Conservation (phyloP, 2,113 vertebrate genomes). For the Dissostichus mawsoni region DNA sequence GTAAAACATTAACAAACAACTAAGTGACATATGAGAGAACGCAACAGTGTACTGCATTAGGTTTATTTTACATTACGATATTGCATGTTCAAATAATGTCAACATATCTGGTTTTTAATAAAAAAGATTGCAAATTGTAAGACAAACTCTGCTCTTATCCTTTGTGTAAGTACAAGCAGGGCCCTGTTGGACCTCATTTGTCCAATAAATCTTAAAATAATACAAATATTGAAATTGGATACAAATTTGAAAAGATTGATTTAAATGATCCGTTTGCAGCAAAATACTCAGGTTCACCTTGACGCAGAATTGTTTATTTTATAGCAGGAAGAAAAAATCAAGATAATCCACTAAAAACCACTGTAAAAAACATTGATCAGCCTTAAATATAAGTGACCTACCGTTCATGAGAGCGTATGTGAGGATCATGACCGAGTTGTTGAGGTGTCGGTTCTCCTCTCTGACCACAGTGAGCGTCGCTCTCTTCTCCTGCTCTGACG, state of each 20-base stretch:
- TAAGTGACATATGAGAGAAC: background rate
- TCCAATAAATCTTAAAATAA: no score
- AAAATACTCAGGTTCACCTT: no score
- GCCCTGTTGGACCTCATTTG: no score
- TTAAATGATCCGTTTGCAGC: no score
- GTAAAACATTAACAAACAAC: background rate
- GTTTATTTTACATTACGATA: no score
- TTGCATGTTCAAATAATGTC: no score
- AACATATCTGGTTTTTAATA: background rate
- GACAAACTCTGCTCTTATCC: background rate
- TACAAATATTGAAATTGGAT: no score
- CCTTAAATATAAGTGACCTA: conserved; percentile 66
- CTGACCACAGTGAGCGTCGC: conserved; percentile 93
- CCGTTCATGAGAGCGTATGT: conserved; percentile 99
- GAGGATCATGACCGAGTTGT: conserved; percentile 99
- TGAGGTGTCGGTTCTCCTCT: conserved; percentile 95
- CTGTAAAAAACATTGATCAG: background rate
- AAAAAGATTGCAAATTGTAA: background rate
- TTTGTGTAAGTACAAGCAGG: background rate
- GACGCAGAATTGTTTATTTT: background rate
- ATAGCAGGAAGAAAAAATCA: background rate
- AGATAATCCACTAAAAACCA: background rate
- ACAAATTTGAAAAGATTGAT: no score
- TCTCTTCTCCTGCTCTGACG: conserved; percentile 94
- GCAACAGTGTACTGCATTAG: background rate